Evolutionary conservation across 2,888 invertebrate genomes (phyloP).

Genomic region (Candidula unifasciata): DNA sequence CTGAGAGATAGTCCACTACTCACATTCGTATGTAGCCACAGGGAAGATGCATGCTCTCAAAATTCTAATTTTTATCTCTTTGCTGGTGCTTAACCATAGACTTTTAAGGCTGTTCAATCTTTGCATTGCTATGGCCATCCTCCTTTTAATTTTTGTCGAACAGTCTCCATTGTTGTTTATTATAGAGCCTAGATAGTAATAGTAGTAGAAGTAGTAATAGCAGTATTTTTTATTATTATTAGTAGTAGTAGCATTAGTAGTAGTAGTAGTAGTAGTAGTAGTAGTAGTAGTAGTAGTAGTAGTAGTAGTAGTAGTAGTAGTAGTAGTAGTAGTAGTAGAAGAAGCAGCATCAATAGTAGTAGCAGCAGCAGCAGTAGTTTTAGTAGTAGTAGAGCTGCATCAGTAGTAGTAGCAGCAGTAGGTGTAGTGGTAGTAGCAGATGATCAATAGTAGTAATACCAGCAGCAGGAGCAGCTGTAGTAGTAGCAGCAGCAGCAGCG

Average conservation of each 20-base stretch:
- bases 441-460: background rate
- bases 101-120: too few species aligned
- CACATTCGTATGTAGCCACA: too few species aligned
- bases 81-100: too few species aligned
- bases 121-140: too few species aligned
- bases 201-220: conserved; percentile 13
- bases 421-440: too few species aligned
- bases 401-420: too few species aligned
- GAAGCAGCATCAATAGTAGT: conserved; percentile 30
- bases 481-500: background rate
- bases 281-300: conserved; percentile 34
- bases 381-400: background rate
- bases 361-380: background rate
- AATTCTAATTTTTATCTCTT: too few species aligned
- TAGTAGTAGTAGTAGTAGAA: conserved; percentile 37
- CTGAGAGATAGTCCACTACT: too few species aligned
- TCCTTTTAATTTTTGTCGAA: too few species aligned
- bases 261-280: conserved; percentile 39
- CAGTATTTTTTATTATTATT: background rate
- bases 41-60: too few species aligned
- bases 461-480: background rate
- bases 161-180: too few species aligned
- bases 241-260: background rate
- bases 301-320: conserved; percentile 33
- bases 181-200: too few species aligned